Conservation (phyloP, 2,888 invertebrate genomes). For the Hirudinaria manillensis region DNA sequence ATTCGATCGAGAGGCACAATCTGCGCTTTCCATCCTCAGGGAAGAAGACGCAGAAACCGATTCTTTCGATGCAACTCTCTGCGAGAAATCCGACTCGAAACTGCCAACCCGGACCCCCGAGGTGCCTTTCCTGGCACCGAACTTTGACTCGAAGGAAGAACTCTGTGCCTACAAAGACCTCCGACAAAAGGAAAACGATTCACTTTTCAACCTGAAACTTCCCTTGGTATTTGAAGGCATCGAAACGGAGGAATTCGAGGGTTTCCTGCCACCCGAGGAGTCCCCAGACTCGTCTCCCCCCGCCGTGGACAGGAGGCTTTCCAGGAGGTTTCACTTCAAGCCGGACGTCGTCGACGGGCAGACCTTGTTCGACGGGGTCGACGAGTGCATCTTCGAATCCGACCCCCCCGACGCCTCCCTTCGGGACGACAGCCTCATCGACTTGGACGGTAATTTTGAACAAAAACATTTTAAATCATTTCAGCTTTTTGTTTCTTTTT, state of each 20-base stretch:
- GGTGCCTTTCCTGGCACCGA: too few species aligned
- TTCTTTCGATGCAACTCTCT: too few species aligned
- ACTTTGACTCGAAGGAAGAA: too few species aligned
- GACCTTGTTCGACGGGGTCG: not conserved
- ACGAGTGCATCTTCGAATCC: not conserved
- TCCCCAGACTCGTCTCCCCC: not conserved
- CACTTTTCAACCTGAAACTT: too few species aligned
- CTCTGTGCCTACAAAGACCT: too few species aligned
- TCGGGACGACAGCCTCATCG: conserved; percentile 21
- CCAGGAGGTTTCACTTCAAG: not conserved
- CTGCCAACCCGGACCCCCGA: too few species aligned
- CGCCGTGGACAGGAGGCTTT: not conserved
- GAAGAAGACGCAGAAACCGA: too few species aligned
- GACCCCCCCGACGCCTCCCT: not conserved
- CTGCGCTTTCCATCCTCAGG: too few species aligned
- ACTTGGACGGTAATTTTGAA: conserved; percentile 19
- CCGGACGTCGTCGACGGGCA: not conserved
- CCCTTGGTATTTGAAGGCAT: not conserved
- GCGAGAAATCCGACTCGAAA: too few species aligned
- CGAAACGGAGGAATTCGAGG: not conserved
- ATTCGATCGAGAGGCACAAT: too few species aligned
- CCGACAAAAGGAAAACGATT: too few species aligned
- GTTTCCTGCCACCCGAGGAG: not conserved
- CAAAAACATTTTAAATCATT: not conserved
- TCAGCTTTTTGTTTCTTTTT: not conserved